These are phyloP conservation scores for Cyclophora albipunctata DNA, from an alignment of 2,888 invertebrate species.

Conservation along the genomic window DNA sequence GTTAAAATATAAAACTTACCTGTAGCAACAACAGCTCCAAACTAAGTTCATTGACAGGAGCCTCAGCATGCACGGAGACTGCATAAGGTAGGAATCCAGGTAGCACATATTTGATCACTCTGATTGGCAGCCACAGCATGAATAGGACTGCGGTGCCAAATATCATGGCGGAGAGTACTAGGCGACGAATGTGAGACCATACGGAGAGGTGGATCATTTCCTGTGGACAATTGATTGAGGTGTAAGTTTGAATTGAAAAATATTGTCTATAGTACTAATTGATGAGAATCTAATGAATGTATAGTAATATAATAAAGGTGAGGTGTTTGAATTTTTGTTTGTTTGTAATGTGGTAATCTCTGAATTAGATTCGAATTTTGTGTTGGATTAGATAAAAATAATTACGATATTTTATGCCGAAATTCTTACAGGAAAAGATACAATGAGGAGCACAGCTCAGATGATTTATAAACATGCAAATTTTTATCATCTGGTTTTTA, in stretches of 20 bases:
- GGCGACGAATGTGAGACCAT: constrained; percentile 89
- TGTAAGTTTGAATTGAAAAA: neutral
- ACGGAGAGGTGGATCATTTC: constrained; percentile 99
- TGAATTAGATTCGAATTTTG: too few relatives aligned
- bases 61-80: constrained; percentile 86
- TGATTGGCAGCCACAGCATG: constrained; percentile 96
- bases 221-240: constrained; percentile 43
- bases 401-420: too few relatives aligned
- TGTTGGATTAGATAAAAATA: too few relatives aligned
- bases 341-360: too few relatives aligned
- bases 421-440: too few relatives aligned
- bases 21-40: constrained; percentile 93
- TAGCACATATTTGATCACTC: constrained; percentile 85
- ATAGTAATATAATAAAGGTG: too few relatives aligned
- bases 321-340: too few relatives aligned
- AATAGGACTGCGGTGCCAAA: constrained; percentile 97
- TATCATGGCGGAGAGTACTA: constrained; percentile 94
- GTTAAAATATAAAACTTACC: constrained; percentile 45
- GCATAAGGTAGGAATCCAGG: constrained; percentile 97
- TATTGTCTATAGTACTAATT: neutral
- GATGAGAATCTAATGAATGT: too few relatives aligned
- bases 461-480: too few relatives aligned
- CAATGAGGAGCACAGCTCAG: too few relatives aligned
- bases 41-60: constrained; percentile 94
- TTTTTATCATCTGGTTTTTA: too few relatives aligned